phyloP scores from a whole-genome alignment of 2,797 vertebrate species.

The Enteromius radiatus region DNA sequence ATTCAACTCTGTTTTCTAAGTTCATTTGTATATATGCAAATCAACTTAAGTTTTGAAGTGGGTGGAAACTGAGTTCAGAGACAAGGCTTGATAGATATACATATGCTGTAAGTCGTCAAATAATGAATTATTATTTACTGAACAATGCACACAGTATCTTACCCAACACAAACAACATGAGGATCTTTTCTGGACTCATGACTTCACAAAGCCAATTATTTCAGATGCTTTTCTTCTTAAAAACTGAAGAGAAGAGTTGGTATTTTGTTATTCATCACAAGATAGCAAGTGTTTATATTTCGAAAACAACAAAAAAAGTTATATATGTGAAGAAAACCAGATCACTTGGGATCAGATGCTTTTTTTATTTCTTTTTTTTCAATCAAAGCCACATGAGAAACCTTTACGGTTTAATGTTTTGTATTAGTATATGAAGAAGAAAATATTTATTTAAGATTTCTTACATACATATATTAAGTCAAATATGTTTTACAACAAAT shows the following conservation, averaged over 20 bases:
- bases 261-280: neutral
- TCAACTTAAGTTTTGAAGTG: no score
- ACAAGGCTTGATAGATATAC: no score
- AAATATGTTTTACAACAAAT: neutral
- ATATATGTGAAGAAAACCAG: neutral
- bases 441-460: no score
- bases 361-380: no score
- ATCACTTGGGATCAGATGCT: no score
- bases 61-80: no score
- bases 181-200: neutral
- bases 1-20: no score
- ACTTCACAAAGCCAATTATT: neutral
- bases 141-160: neutral
- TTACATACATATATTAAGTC: neutral
- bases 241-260: neutral
- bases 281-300: neutral
- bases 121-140: neutral
- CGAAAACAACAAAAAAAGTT: neutral
- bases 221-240: neutral
- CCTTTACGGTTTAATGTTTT: neutral
- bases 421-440: neutral
- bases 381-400: neutral
- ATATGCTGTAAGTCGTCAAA: neutral
- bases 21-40: no score
- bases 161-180: neutral